These are phyloP conservation scores for Drosophila ezoana DNA, from an alignment of 2,888 invertebrate genomes.

Conservation along the genomic window DNA sequence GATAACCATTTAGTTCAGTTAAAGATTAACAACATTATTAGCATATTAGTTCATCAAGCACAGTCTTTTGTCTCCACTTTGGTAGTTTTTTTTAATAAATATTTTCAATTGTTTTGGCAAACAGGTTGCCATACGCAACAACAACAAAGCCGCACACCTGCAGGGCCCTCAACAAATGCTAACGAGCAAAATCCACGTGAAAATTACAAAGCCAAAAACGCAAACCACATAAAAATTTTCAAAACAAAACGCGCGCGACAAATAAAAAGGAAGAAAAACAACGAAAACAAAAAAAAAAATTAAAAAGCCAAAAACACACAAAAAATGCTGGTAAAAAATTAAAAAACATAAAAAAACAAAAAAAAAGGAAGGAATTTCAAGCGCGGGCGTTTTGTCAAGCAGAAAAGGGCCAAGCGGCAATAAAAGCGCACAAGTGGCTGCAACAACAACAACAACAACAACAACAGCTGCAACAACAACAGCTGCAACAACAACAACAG, in stretches of 20 bases:
- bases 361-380: slow-evolving; percentile 50
- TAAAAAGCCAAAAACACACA: slow-evolving; percentile 46
- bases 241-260: slow-evolving; percentile 41
- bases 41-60: not conserved
- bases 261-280: slow-evolving; percentile 23
- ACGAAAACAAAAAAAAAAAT: slow-evolving; percentile 16
- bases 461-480: slow-evolving; percentile 15
- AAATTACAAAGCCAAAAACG: slow-evolving; percentile 49
- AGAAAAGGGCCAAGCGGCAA: slow-evolving; percentile 68
- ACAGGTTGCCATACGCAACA: slow-evolving; percentile 66
- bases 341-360: slow-evolving; percentile 44
- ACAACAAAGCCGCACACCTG: slow-evolving; percentile 52
- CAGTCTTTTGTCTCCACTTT: not conserved
- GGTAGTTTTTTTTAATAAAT: slow-evolving; percentile 7
- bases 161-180: slow-evolving; percentile 54
- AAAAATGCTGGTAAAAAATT: slow-evolving; percentile 52
- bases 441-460: slow-evolving; percentile 52
- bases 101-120: slow-evolving; percentile 64
- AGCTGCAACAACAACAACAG: slow-evolving; percentile 11
- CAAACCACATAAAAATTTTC: slow-evolving; percentile 49
- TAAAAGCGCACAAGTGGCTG: slow-evolving; percentile 76
- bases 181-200: slow-evolving; percentile 44
- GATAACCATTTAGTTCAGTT: no score
- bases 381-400: slow-evolving; percentile 74
- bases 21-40: slow-evolving; percentile 22